These are phyloP conservation scores for Callospermophilus lateralis DNA, from an alignment of 2,113 vertebrate species.

Conservation along the genomic window DNA sequence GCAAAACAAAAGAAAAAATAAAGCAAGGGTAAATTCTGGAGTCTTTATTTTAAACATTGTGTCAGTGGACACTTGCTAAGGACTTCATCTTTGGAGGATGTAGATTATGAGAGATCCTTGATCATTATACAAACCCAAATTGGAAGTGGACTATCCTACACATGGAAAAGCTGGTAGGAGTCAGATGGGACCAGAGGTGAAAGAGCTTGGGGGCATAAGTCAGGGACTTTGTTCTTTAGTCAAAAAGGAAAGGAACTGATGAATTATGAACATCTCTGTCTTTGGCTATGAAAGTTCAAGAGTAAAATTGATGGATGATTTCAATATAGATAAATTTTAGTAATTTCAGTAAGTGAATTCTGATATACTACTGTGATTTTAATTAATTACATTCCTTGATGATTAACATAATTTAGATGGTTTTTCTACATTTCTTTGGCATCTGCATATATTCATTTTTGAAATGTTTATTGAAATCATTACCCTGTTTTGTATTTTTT, in stretches of 20 bases:
- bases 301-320: too few species aligned
- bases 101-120: background rate
- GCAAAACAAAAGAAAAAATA: background rate
- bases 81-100: too few species aligned
- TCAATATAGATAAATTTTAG: too few species aligned
- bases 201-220: rapidly evolving
- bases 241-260: background rate
- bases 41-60: background rate
- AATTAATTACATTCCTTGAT: too few species aligned
- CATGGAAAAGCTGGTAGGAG: background rate
- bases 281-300: background rate
- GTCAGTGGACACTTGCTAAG: background rate
- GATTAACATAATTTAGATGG: too few species aligned
- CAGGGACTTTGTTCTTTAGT: background rate
- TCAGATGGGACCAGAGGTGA: rapidly evolving
- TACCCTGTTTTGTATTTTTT: too few species aligned
- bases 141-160: background rate
- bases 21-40: background rate
- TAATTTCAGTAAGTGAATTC: too few species aligned
- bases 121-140: background rate
- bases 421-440: too few species aligned
- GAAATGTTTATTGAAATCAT: too few species aligned
- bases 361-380: too few species aligned
- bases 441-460: too few species aligned
- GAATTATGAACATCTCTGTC: background rate